Conservation (phyloP, 2,797 vertebrate genomes). For the Scolopax rusticola region DNA sequence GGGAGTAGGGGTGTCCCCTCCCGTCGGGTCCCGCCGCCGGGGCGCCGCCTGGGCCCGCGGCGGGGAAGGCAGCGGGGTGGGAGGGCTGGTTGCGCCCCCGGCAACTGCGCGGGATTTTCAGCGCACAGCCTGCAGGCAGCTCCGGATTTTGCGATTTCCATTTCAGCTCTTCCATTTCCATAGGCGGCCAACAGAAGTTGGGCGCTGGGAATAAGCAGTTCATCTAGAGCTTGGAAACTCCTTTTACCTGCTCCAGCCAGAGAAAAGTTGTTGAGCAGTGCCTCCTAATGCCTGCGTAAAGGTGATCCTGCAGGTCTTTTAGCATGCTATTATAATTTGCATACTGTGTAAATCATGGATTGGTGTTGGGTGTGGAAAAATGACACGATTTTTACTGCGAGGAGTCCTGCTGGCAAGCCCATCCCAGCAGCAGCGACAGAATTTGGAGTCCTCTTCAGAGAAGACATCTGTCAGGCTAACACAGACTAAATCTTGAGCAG, state of each 20-base stretch:
- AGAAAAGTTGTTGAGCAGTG: constrained; percentile 60
- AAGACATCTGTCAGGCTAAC: neutral
- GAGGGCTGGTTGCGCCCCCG: neutral
- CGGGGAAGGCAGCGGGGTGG: neutral
- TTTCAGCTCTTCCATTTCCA: neutral
- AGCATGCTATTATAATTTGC: neutral
- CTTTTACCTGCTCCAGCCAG: neutral
- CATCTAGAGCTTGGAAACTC: neutral
- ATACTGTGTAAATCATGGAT: neutral
- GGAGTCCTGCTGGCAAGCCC: neutral
- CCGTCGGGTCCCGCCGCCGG: neutral
- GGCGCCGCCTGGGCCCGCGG: neutral
- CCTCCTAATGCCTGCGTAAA: constrained; percentile 57
- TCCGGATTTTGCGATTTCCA: neutral
- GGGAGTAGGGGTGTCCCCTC: neutral
- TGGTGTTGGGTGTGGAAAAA: neutral
- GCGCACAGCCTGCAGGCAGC: neutral
- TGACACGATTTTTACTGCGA: neutral
- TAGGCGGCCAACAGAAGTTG: neutral
- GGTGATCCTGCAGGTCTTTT: neutral
- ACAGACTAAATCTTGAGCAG: neutral
- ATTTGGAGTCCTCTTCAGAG: neutral
- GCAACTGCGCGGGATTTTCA: neutral
- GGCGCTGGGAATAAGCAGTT: neutral
- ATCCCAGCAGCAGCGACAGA: neutral